Evolutionary conservation across 2,888 invertebrate species (phyloP).

Genomic region (Xestobium rufovillosum): DNA sequence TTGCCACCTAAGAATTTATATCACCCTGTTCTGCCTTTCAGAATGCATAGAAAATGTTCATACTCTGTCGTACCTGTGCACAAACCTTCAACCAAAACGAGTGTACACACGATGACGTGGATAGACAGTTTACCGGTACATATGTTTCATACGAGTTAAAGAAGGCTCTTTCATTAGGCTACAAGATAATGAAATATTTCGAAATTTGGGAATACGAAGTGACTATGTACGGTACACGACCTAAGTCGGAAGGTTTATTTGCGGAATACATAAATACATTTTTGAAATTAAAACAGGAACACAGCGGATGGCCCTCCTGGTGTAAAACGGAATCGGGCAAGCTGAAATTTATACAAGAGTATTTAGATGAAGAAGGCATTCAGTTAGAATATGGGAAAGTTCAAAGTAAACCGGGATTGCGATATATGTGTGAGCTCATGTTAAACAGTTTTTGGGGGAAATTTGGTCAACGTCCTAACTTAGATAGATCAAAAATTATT

Average conservation of each 20-base stretch:
- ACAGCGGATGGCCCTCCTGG: constrained; percentile 25
- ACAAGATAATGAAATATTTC: constrained; percentile 29
- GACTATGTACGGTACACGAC: constrained; percentile 26
- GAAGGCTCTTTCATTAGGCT: constrained; percentile 31
- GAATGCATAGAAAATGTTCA: too few species aligned
- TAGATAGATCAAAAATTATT: too few species aligned
- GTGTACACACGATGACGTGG: too few species aligned
- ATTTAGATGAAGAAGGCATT: constrained; percentile 23
- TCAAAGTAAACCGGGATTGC: constrained; percentile 23
- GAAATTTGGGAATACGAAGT: too few species aligned
- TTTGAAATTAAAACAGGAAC: constrained; percentile 29
- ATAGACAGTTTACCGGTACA: constrained; percentile 31
- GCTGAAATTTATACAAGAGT: constrained; percentile 22
- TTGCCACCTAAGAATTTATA: constrained; percentile 20
- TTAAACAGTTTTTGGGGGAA: constrained; percentile 31
- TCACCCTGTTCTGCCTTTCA: too few species aligned
- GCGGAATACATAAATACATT: constrained; percentile 31
- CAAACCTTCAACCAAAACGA: too few species aligned
- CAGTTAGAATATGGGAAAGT: constrained; percentile 21
- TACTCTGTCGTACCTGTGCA: too few species aligned
- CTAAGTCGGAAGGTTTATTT: constrained; percentile 29
- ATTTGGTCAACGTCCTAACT: constrained; percentile 26
- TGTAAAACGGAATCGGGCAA: constrained; percentile 20
- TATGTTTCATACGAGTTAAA: constrained; percentile 35
- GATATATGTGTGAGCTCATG: constrained; percentile 26